A percentile compares a stretch with the other conserved stretches of the same genome.
These are phyloP conservation scores for Syngnathus rostellatus DNA, from an alignment of 2,797 vertebrate species.

Conservation along the genomic window DNA sequence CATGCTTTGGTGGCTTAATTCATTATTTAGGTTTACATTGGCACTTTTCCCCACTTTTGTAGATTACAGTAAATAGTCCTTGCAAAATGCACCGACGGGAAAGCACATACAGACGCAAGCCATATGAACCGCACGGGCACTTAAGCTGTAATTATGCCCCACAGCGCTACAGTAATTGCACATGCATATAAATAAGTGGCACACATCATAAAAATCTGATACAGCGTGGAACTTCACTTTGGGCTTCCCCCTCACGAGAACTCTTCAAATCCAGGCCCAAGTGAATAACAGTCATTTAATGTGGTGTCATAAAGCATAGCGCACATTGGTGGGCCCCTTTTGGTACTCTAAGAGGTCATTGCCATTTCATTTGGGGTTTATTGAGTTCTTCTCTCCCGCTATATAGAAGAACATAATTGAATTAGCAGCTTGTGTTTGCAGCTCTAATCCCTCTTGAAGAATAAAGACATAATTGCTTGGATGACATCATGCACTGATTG, in stretches of 20 bases:
- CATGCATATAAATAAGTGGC: constrained; percentile 50
- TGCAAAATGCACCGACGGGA: constrained; percentile 4
- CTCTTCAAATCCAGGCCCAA: constrained; percentile 9
- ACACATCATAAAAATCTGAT: constrained; percentile 55
- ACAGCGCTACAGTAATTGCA: constrained; percentile 46
- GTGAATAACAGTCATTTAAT: constrained; percentile 25
- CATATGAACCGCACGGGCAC: constrained; percentile 8
- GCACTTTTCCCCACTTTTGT: background rate
- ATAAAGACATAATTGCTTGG: constrained; percentile 1
- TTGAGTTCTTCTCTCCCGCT: constrained; percentile 2
- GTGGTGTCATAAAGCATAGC: constrained; percentile 38
- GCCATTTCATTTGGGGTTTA: constrained; percentile 5
- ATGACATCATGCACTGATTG: constrained; percentile 4
- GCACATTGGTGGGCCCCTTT: constrained; percentile 20
- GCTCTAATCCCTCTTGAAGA: background rate
- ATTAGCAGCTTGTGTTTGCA: constrained; percentile 1
- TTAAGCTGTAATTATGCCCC: constrained; percentile 42
- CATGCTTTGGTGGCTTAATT: background rate
- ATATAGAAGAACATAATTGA: constrained; percentile 6
- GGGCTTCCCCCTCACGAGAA: constrained; percentile 27
- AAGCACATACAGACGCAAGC: background rate
- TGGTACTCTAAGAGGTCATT: constrained; percentile 6
- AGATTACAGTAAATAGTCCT: background rate
- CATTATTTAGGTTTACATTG: background rate
- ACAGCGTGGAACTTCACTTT: constrained; percentile 46